These are phyloP conservation scores for Orthonevra nobilis DNA, from an alignment of 2,888 invertebrate genomes.

Conservation along the genomic window DNA sequence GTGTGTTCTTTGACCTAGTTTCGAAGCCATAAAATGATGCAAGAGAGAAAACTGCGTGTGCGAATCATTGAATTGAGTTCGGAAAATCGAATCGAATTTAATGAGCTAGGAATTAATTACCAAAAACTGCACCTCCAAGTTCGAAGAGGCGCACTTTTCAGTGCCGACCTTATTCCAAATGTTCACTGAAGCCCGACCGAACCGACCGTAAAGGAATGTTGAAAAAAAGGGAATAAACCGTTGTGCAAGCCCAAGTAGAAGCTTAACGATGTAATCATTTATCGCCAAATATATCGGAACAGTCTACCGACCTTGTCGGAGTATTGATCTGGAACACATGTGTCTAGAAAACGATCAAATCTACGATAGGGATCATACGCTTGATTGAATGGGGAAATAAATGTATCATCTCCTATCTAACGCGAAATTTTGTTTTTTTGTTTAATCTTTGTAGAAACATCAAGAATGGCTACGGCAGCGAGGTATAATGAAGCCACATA, in stretches of 20 bases:
- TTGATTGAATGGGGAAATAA: conserved; percentile 10
- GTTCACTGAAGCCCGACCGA: conserved; percentile 45
- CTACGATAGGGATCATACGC: conserved; percentile 17
- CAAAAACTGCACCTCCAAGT: conserved; percentile 50
- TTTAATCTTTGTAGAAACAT: conserved; percentile 76
- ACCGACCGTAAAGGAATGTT: neutral
- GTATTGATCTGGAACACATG: conserved; percentile 6
- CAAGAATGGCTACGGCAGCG: conserved; percentile 79
- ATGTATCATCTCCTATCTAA: conserved; percentile 2
- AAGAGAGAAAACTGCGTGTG: conserved; percentile 29
- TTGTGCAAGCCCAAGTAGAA: conserved; percentile 7
- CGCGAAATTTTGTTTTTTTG: conserved; percentile 1
- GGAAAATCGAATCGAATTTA: conserved; percentile 30
- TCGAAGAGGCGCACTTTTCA: conserved; percentile 14
- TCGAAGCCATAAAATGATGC: conserved; percentile 29
- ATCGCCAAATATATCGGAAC: conserved; percentile 18
- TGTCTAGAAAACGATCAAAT: conserved; percentile 21
- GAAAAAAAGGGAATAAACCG: conserved; percentile 21
- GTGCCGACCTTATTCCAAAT: conserved; percentile 61
- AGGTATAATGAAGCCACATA: conserved; percentile 71
- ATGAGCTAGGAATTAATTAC: conserved; percentile 54
- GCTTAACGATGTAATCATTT: conserved; percentile 40
- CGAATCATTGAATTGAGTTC: conserved; percentile 61
- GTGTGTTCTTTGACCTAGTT: conserved; percentile 40
- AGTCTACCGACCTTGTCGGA: conserved; percentile 36